These are phyloP conservation scores for Chrysaora quinquecirrha DNA, from an alignment of 30 jellyfish, hydroid and myxozoan genomes.

Conservation along the genomic window DNA sequence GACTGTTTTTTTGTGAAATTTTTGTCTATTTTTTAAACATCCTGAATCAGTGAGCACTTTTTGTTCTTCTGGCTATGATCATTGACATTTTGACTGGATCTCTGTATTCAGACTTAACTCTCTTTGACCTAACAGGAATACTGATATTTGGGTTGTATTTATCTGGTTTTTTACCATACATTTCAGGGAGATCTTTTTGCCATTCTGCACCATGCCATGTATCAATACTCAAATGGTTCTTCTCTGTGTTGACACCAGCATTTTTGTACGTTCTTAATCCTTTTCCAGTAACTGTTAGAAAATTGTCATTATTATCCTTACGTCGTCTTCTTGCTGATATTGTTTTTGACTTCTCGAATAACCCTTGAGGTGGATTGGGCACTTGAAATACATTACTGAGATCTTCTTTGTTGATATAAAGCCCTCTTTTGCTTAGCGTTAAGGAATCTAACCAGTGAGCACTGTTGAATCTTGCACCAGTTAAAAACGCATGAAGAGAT, in stretches of 20 bases:
- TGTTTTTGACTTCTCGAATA: background rate
- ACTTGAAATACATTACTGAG: slow-evolving; percentile 48
- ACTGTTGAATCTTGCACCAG: slow-evolving; percentile 68
- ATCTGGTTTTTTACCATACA: slow-evolving; percentile 33
- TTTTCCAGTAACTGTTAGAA: slow-evolving; percentile 30
- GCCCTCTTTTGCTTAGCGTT: slow-evolving; percentile 16
- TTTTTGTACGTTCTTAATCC: slow-evolving; percentile 11
- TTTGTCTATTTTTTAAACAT: too few relatives aligned
- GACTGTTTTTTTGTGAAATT: too few relatives aligned
- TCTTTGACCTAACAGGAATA: slow-evolving; percentile 33
- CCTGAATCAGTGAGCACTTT: slow-evolving; percentile 16
- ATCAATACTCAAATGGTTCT: slow-evolving; percentile 20
- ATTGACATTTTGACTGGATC: slow-evolving; percentile 43
- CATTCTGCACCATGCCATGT: slow-evolving; percentile 80
- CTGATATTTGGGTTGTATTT: slow-evolving; percentile 54
- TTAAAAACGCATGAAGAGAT: slow-evolving; percentile 40
- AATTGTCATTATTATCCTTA: background rate
- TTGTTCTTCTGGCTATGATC: background rate
- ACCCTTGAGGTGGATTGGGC: slow-evolving; percentile 12
- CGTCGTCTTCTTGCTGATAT: background rate
- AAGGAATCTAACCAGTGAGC: slow-evolving; percentile 64
- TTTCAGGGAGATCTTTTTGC: slow-evolving; percentile 50
- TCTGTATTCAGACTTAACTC: slow-evolving; percentile 63
- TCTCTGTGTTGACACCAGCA: slow-evolving; percentile 52
- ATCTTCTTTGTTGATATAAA: slow-evolving; percentile 41